Evolutionary conservation across 35 echinoderm and acorn worm species (phyloP).

Genomic region (Holothuria glaberrima): DNA sequence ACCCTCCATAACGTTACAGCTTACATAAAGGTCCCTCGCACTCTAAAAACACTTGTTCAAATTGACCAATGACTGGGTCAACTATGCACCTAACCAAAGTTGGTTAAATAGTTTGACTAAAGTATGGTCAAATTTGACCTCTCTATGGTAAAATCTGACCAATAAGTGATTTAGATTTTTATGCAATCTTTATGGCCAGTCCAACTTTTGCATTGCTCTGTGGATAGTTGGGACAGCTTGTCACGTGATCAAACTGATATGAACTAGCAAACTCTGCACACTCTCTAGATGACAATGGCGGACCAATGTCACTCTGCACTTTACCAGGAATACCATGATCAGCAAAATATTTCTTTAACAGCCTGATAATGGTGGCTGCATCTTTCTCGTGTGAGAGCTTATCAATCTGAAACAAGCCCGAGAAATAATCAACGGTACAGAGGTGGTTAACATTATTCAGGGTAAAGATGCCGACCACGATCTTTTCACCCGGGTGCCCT

Average conservation of each 20-base stretch:
- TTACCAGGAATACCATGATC: conserved; percentile 53
- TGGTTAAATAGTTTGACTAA: too few species aligned
- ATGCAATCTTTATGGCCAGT: conserved; percentile 68
- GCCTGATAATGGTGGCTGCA: conserved; percentile 26
- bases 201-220: conserved; percentile 70
- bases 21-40: too few species aligned
- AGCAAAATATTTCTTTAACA: conserved; percentile 57
- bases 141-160: too few species aligned
- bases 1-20: too few species aligned
- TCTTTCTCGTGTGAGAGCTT: conserved; percentile 1
- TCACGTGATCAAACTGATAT: too few species aligned
- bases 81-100: too few species aligned
- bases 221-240: conserved; percentile 57
- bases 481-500: too few species aligned
- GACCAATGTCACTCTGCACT: conserved; percentile 48
- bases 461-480: conserved; percentile 29
- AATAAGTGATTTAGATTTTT: too few species aligned
- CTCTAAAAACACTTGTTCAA: too few species aligned
- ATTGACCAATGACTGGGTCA: too few species aligned
- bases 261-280: conserved; percentile 20
- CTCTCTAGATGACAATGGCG: conserved; percentile 41
- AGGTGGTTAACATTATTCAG: conserved; percentile 50
- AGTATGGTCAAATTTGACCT: too few species aligned
- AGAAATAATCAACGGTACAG: conserved; percentile 74
- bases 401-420: conserved; percentile 66